These are phyloP conservation scores for Platalea minor DNA, from an alignment of 2,797 vertebrate species.

Conservation along the genomic window DNA sequence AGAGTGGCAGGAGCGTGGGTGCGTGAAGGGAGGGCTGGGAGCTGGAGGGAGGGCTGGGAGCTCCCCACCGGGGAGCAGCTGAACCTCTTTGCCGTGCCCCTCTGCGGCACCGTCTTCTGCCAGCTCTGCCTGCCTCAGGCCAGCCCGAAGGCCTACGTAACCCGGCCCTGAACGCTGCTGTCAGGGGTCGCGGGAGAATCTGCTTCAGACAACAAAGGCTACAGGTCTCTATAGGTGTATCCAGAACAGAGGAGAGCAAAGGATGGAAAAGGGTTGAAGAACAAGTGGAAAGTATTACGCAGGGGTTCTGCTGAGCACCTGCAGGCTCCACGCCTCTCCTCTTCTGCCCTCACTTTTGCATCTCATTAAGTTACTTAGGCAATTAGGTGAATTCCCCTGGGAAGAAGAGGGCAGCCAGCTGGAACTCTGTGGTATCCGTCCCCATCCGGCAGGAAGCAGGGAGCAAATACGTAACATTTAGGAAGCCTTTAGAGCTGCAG, in stretches of 20 bases:
- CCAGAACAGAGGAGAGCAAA: neutral
- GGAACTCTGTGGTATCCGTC: neutral
- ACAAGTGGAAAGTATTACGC: neutral
- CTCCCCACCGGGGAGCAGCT: neutral
- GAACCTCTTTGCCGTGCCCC: accelerated
- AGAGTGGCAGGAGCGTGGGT: neutral
- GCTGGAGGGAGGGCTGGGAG: neutral
- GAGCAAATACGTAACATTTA: neutral
- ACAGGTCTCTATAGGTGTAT: no score
- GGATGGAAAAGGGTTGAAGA: neutral
- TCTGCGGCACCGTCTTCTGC: neutral
- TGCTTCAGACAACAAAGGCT: neutral
- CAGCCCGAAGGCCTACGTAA: neutral
- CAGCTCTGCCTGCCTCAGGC: neutral
- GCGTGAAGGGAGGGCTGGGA: neutral
- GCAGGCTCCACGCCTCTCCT: neutral
- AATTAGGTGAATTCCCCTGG: neutral
- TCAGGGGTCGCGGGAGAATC: neutral
- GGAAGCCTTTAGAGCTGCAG: neutral
- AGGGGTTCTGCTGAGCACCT: neutral
- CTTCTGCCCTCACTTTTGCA: neutral
- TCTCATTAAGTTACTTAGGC: neutral
- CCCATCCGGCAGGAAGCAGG: neutral
- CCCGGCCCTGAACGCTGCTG: neutral
- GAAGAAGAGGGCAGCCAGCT: neutral